Conservation (phyloP, 2,113 vertebrate species). For the Oncorhynchus mykiss region DNA sequence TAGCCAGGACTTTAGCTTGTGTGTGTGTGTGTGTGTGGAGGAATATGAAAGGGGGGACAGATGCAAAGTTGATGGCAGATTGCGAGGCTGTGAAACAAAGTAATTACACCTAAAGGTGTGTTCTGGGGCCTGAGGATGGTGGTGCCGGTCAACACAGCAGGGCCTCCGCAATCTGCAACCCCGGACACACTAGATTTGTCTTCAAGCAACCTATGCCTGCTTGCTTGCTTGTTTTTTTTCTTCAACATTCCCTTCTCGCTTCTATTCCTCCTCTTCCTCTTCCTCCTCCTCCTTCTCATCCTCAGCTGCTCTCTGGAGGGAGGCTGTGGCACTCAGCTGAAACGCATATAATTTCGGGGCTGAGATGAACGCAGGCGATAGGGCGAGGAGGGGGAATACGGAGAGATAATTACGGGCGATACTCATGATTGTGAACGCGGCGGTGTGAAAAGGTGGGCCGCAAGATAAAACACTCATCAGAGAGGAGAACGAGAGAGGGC, state of each 20-base stretch:
- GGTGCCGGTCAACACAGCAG: constrained; percentile 61
- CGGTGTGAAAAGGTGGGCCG: constrained; percentile 73
- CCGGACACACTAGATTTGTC: constrained; percentile 59
- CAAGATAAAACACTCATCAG: constrained; percentile 75
- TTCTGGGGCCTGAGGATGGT: constrained; percentile 61
- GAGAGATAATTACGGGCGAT: constrained; percentile 76
- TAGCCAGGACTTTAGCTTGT: background rate
- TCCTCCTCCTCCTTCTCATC: constrained; percentile 31
- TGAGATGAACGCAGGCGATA: constrained; percentile 68
- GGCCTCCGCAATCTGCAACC: constrained; percentile 65
- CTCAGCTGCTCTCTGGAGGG: constrained; percentile 38
- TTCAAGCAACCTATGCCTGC: constrained; percentile 42
- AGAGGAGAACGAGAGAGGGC: constrained; percentile 48
- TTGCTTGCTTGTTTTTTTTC: background rate
- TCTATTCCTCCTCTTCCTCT: background rate
- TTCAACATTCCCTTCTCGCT: background rate
- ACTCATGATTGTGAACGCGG: constrained; percentile 67
- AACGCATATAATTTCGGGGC: constrained; percentile 66
- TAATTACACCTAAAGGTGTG: constrained; percentile 81
- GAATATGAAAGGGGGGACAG: constrained; percentile 61
- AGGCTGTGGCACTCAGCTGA: constrained; percentile 56
- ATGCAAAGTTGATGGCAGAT: constrained; percentile 75
- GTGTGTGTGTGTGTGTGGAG: constrained; percentile 31
- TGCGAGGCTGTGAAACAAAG: constrained; percentile 75
- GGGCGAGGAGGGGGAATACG: constrained; percentile 63